Percentiles rank a stretch among this genome's conserved stretches.
Evolutionary conservation across 1,140 invertebrate genomes (phyloP).

Genomic region (Mylabris phalerata): DNA sequence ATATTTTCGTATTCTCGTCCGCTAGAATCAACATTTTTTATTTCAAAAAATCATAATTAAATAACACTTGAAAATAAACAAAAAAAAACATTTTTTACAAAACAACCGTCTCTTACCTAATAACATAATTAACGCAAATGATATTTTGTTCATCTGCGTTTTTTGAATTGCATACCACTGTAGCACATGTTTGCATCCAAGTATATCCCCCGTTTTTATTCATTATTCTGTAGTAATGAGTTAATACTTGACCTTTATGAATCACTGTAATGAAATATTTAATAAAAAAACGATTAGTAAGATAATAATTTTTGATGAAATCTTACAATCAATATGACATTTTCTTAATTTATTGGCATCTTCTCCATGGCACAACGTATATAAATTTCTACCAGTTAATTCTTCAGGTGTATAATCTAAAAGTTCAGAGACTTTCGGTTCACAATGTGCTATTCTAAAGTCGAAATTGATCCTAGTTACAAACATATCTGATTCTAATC

Average conservation of each 20-base stretch:
- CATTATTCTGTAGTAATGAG: conserved; percentile 91
- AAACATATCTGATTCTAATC: conserved; percentile 94
- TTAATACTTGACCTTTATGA: conserved; percentile 93
- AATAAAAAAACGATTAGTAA: background rate
- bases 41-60: too few relatives aligned
- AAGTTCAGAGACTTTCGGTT: conserved; percentile 90
- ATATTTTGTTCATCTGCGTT: conserved; percentile 94
- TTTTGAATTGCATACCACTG: conserved; percentile 90
- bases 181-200: conserved; percentile 95
- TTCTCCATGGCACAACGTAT: conserved; percentile 90
- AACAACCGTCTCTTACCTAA: conserved; percentile 58
- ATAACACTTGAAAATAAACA: background rate
- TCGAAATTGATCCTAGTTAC: conserved; percentile 93
- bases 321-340: conserved; percentile 87
- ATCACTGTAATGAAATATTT: conserved; percentile 63
- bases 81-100: background rate
- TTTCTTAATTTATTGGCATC: conserved; percentile 89
- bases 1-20: conserved; percentile 83
- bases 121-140: conserved; percentile 92
- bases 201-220: conserved; percentile 93
- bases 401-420: conserved; percentile 91
- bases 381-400: conserved; percentile 87
- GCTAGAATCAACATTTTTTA: conserved; percentile 50
- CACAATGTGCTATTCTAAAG: conserved; percentile 93
- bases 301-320: background rate